Base-by-base conservation (phyloP, 1,140 invertebrate genomes). In the Phortica variegata region DNA sequence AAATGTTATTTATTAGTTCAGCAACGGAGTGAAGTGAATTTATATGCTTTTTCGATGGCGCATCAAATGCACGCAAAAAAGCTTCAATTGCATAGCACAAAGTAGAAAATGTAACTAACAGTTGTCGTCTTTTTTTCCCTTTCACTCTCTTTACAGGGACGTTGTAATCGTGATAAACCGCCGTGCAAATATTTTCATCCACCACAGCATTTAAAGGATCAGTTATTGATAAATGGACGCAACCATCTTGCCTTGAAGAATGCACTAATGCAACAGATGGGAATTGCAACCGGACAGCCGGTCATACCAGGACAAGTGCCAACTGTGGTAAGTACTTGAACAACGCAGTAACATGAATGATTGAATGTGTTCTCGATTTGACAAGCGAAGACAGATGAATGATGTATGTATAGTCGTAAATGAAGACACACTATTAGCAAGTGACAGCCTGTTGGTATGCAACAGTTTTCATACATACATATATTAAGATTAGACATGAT, bases 161-260 rank as follows among this genome's bases (percentile, higher is more conserved):
- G 97, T 79, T 99, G 97, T 86, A 98, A 98, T 78, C 86, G 97
- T 72, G 97, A 99, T 80, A 98, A 99, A 77, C 97, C 97, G 54
- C 97, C 97, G 60, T 99, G 97, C 90, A 99, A 99, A 85, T 99
- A 99, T 82, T 96, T 99, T 80, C 97, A 99, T 83, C 96, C 95
- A 55, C 97, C 97, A 58, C 95, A 98, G 78, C 97, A 99, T 79
- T 84, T 99, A 58, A 97, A 98, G 83, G 97, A 99, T 82, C 97
- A 99, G 83, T 84, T 99, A 73, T 83, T 99, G 77, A 97, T 99
- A 84, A 99, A 99, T 82, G 97, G 97, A 49, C 86, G 95, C 69
- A 98, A 99, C 83, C 97, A 99, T 83, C 84, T 99, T 79, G 95
- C 96, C 55, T 80, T 99, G 76, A 97, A 97, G 81, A 95, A 95